Conservation (phyloP, 2,113 vertebrate genomes). For the Thunnus maccoyii region DNA sequence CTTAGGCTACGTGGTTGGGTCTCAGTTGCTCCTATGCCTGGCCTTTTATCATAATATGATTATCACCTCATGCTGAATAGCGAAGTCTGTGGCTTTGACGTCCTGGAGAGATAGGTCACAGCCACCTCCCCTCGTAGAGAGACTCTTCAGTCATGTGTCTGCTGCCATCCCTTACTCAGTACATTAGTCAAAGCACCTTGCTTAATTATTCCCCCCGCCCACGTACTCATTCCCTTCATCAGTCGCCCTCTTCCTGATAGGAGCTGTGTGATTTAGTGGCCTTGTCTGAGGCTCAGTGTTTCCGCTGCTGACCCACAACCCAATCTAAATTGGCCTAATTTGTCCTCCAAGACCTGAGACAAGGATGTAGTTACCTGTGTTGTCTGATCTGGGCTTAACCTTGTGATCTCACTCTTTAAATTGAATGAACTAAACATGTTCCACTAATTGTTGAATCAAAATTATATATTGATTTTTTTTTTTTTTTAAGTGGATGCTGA, state of each 20-base stretch:
- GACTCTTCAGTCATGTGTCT: constrained; percentile 24
- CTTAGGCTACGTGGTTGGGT: constrained; percentile 20
- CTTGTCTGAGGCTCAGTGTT: constrained; percentile 49
- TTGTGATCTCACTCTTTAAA: neutral
- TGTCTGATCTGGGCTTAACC: constrained; percentile 40
- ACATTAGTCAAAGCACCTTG: constrained; percentile 57
- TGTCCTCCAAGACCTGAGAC: constrained; percentile 30
- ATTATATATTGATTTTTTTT: constrained; percentile 3
- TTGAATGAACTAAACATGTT: neutral
- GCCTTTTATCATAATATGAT: constrained; percentile 44
- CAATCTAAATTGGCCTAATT: constrained; percentile 50
- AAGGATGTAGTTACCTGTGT: neutral
- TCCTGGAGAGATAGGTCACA: constrained; percentile 18
- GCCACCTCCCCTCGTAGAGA: constrained; percentile 16
- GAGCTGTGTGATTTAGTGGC: constrained; percentile 58
- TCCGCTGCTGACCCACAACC: constrained; percentile 45
- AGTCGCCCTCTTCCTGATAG: constrained; percentile 35
- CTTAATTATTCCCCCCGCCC: constrained; percentile 60
- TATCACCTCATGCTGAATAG: constrained; percentile 55
- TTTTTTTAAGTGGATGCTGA: neutral
- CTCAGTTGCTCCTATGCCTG: constrained; percentile 38
- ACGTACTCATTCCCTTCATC: constrained; percentile 37
- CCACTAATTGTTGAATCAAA: neutral
- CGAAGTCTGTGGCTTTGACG: constrained; percentile 5
- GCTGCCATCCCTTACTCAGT: constrained; percentile 56